Conservation (phyloP, 2,888 invertebrate genomes). For the Schrankia costaestrigalis region DNA sequence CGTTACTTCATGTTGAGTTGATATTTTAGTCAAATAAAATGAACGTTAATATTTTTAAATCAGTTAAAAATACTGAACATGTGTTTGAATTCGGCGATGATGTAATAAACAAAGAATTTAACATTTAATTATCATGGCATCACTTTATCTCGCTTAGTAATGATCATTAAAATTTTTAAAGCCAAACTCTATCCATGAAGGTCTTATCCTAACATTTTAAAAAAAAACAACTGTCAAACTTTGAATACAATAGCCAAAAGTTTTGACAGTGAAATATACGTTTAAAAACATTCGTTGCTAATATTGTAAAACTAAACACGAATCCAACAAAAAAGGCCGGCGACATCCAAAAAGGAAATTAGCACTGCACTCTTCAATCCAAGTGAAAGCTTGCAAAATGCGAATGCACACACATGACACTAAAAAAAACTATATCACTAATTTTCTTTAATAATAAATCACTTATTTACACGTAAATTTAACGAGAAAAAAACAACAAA, state of each 20-base stretch:
- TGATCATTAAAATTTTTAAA: too few species aligned
- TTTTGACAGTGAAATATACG: constrained; percentile 4
- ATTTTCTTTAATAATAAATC: constrained; percentile 3
- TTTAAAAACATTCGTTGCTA: constrained; percentile 4
- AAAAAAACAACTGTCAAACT: neutral
- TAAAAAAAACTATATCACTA: constrained; percentile 4
- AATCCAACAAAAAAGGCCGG: constrained; percentile 14
- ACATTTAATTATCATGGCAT: neutral
- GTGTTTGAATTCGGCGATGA: constrained; percentile 5
- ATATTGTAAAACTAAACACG: constrained; percentile 10
- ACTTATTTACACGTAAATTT: constrained; percentile 12
- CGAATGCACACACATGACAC: constrained; percentile 6
- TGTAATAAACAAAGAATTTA: constrained; percentile 8
- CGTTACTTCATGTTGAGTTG: too few species aligned
- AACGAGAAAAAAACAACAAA: constrained; percentile 1
- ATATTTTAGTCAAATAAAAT: too few species aligned
- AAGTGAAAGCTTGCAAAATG: constrained; percentile 26
- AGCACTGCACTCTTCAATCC: constrained; percentile 25
- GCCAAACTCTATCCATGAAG: too few species aligned
- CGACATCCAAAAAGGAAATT: constrained; percentile 30
- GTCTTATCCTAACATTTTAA: neutral
- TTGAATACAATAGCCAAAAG: too few species aligned
- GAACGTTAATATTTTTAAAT: too few species aligned
- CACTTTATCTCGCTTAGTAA: too few species aligned
- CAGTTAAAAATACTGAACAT: constrained; percentile 2